Conservation (phyloP, 2,113 vertebrate genomes). For the Turdus rufiventris region DNA sequence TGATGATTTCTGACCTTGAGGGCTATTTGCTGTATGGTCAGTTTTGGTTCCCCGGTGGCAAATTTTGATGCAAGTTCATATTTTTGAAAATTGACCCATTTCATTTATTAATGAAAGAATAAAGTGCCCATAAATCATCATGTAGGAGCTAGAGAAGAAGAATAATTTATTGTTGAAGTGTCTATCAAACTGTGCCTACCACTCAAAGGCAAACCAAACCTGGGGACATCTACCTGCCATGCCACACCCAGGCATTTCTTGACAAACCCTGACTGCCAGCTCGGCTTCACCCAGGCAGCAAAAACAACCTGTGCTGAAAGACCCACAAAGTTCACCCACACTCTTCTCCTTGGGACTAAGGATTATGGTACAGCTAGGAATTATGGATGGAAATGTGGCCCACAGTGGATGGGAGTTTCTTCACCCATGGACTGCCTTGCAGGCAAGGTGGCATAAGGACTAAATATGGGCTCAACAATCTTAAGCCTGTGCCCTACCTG, state of each 20-base stretch:
- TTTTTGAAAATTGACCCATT: neutral
- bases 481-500: neutral
- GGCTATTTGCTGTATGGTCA: neutral
- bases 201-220: neutral
- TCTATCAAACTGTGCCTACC: neutral
- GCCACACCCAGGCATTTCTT: neutral
- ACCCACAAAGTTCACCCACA: neutral
- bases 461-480: neutral
- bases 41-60: neutral
- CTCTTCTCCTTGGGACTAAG: neutral
- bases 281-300: neutral
- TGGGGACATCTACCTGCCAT: neutral
- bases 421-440: neutral
- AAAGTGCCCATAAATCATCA: fast-evolving
- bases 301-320: neutral
- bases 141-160: neutral
- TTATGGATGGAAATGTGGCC: neutral
- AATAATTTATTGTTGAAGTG: neutral
- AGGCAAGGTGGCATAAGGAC: neutral
- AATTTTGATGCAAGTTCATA: neutral
- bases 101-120: neutral
- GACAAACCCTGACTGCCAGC: neutral
- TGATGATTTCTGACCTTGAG: neutral
- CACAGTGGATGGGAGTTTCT: neutral
- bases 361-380: neutral